Percentiles rank a stretch among this genome's conserved stretches.
These are phyloP conservation scores for Euphysa ruthae DNA, from an alignment of 30 jellyfish, hydroid and myxozoan genomes.

Conservation along the genomic window DNA sequence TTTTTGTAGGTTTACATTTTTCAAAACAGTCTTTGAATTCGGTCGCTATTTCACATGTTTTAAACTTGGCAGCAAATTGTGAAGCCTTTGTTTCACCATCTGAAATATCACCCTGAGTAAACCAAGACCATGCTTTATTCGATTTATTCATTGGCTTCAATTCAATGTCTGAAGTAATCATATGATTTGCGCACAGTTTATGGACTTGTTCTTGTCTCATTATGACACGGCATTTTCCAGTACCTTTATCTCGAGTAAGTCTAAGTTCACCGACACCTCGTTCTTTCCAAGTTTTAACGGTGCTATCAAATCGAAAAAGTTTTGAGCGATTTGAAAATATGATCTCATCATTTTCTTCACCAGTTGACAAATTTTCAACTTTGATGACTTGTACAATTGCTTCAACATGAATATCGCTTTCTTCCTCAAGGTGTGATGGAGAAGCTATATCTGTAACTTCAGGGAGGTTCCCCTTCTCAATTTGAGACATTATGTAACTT, in stretches of 20 bases:
- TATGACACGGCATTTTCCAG: conserved; percentile 40
- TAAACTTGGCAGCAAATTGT: conserved; percentile 55
- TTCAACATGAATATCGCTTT: conserved; percentile 16
- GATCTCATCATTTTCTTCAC: conserved; percentile 67
- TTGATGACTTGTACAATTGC: conserved; percentile 17
- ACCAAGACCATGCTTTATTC: conserved; percentile 74
- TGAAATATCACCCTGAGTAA: conserved; percentile 61
- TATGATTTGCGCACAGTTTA: conserved; percentile 63
- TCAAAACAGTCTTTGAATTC: conserved; percentile 34
- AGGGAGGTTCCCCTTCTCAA: no score
- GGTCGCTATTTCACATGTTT: conserved; percentile 16
- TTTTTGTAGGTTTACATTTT: conserved; percentile 1
- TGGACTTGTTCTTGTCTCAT: conserved; percentile 84
- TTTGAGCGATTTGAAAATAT: conserved; percentile 48
- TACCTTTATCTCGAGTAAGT: conserved; percentile 20
- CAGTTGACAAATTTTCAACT: conserved; percentile 30
- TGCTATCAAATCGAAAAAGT: conserved; percentile 51
- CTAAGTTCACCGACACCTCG: conserved; percentile 78
- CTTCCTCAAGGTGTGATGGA: no score
- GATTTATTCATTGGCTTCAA: conserved; percentile 25
- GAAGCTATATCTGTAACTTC: no score
- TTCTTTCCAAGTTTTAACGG: conserved; percentile 60
- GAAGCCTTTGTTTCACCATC: conserved; percentile 61
- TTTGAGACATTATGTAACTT: neutral
- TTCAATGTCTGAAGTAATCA: conserved; percentile 38